Base-by-base conservation (phyloP, 2,888 invertebrate species). In the Meiosimyza decipiens region DNA sequence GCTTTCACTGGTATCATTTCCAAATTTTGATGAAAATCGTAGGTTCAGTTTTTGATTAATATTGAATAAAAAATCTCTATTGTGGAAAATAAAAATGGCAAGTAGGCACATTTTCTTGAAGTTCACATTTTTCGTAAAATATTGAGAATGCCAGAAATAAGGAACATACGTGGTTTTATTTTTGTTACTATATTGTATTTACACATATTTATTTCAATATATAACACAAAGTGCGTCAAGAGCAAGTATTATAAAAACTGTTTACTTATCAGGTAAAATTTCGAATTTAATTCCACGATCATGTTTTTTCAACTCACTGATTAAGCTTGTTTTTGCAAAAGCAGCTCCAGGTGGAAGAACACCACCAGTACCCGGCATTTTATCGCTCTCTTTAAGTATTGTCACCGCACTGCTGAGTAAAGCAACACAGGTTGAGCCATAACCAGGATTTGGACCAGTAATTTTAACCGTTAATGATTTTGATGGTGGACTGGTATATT, bases 341-440 rank as follows among this genome's bases (percentile, higher is more conserved):
- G 96, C 96, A 13, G 92, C 92, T 1, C 93, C 97, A 0, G 98
- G 95, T 0, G 97, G 90, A 73, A 93, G 89, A 1, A 98, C 97
- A 13, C 98, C 98, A 51, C 96, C 96, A 12, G 94, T 95, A 65
- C 88, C 85, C 0, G 97, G 96, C 89, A 98, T 90, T 81, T 92
- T 92, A 71, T 92, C 90, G 51, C 87, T 87, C 83, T 98, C 95
- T 22, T 90, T 90, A 13, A 98, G 88, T 66, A 98, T 87, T 0
- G 92, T 92, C 72, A 94, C 81, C 0, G 94, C 98, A 62, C 93
- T 89, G 74, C 92, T 88, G 6, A 97, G 88, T 74, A 96, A 83
- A 59, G 92, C 90, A 7, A 91, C 90, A 72, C 93, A 92, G 0
- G 96, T 97, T 11, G 93, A 90, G 3, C 94, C 93, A 88, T 98